Conservation (phyloP, 1,140 invertebrate species). For the Zaprionus nigranus region DNA sequence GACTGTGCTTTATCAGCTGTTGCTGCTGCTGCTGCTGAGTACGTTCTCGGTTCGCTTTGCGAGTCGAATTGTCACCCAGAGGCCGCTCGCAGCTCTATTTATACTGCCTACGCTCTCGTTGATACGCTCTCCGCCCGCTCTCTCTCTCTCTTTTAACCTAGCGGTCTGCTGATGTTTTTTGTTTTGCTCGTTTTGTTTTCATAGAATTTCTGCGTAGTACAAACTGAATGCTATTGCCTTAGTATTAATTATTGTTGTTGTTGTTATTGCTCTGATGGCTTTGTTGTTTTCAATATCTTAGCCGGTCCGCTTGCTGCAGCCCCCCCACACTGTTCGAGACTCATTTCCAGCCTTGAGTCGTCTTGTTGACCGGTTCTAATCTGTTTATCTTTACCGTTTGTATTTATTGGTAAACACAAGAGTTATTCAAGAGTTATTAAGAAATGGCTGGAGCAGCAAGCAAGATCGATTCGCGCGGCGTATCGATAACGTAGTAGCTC, state of each 20-base stretch:
- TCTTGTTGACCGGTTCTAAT: slow-evolving; percentile 51
- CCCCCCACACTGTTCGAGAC: slow-evolving; percentile 42
- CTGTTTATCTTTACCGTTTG: slow-evolving; percentile 63
- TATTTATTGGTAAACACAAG: slow-evolving; percentile 69
- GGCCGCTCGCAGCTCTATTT: slow-evolving; percentile 42
- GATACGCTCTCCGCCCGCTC: slow-evolving; percentile 25
- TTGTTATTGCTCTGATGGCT: slow-evolving; percentile 35
- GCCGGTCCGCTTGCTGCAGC: slow-evolving; percentile 39
- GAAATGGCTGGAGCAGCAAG: slow-evolving; percentile 34
- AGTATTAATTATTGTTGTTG: slow-evolving; percentile 33
- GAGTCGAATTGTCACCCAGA: slow-evolving; percentile 49
- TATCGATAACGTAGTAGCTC: slow-evolving; percentile 29
- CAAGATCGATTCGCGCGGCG: slow-evolving; percentile 28
- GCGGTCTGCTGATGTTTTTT: slow-evolving; percentile 56
- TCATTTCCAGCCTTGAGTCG: slow-evolving; percentile 60
- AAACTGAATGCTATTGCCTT: slow-evolving; percentile 5
- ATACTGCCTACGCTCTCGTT: slow-evolving; percentile 43
- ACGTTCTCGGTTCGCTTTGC: slow-evolving; percentile 50
- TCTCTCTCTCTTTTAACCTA: slow-evolving; percentile 13
- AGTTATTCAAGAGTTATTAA: slow-evolving; percentile 41
- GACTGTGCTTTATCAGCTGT: slow-evolving; percentile 18
- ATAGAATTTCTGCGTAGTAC: slow-evolving; percentile 74
- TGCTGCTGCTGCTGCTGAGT: slow-evolving; percentile 15
- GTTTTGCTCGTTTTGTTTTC: slow-evolving; percentile 56
- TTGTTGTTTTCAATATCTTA: slow-evolving; percentile 42